A percentile compares a stretch with the other conserved stretches of the same genome.
phyloP scores from a whole-genome alignment of 2,113 vertebrate genomes.

The Sphaerodactylus townsendi region DNA sequence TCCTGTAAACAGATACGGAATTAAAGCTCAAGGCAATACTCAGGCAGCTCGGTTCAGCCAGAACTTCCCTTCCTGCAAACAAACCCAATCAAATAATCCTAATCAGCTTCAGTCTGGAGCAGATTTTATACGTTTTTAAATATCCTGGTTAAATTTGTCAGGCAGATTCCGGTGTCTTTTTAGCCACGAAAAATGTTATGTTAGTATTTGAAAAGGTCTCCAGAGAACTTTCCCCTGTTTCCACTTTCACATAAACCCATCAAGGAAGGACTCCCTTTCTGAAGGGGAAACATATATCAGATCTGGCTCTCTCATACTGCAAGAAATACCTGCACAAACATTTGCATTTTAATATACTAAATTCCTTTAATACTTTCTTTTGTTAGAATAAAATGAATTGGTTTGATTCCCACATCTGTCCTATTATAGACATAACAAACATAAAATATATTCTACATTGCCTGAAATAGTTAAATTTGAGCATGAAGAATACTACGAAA shows the following conservation, averaged over 20 bases:
- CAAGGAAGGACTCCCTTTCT: background rate
- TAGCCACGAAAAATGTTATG: background rate
- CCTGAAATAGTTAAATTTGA: background rate
- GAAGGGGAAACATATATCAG: background rate
- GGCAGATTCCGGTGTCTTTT: background rate
- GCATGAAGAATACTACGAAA: background rate
- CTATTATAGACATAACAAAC: background rate
- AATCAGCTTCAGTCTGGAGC: background rate
- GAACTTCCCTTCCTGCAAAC: background rate
- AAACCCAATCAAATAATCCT: background rate
- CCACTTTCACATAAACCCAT: background rate
- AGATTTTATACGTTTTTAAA: background rate
- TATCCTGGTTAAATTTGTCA: background rate
- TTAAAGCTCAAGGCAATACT: constrained; percentile 10
- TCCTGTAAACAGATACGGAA: constrained; percentile 42
- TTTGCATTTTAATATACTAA: background rate
- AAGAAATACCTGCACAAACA: constrained; percentile 1
- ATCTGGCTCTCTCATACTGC: background rate
- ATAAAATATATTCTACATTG: background rate
- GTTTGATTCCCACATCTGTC: background rate
- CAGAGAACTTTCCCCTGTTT: background rate
- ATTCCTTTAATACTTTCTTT: constrained; percentile 1
- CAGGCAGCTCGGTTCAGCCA: too few relatives aligned
- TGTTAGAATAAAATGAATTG: background rate
- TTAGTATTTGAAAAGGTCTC: background rate